phyloP scores from a whole-genome alignment of 2,113 vertebrate genomes.

The Sprattus sprattus region DNA sequence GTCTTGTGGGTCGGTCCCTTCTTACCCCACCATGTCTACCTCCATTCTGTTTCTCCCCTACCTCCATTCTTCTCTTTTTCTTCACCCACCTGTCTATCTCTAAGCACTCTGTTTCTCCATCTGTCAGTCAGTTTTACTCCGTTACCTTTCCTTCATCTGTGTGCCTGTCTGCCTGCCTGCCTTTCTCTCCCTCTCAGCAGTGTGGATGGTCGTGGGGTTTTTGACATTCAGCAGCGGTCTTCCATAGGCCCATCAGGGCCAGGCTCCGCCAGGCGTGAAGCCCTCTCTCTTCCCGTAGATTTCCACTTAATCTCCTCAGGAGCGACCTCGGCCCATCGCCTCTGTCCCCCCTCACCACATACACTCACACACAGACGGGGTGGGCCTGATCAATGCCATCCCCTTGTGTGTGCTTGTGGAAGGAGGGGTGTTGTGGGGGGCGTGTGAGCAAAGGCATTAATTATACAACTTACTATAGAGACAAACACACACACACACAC shows the following conservation, averaged over 20 bases:
- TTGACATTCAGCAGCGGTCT: slow-evolving; percentile 55
- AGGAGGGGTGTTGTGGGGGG: neutral
- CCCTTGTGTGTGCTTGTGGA: neutral
- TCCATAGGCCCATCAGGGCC: slow-evolving; percentile 48
- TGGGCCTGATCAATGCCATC: slow-evolving; percentile 56
- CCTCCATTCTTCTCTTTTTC: neutral
- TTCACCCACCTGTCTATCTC: neutral
- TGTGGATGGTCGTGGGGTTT: slow-evolving; percentile 45
- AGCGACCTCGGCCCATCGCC: slow-evolving; percentile 49
- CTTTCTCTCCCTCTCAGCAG: slow-evolving; percentile 34
- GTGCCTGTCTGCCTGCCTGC: too few species aligned
- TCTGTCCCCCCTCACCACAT: slow-evolving; percentile 40
- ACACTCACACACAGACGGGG: neutral
- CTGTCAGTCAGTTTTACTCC: neutral
- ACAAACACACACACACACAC: neutral
- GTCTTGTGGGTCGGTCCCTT: too few species aligned
- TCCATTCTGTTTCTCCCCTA: neutral
- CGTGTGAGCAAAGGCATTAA: slow-evolving; percentile 58
- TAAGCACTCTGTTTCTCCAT: neutral
- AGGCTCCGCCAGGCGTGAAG: slow-evolving; percentile 49
- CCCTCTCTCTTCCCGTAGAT: slow-evolving; percentile 39
- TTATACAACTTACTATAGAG: slow-evolving; percentile 32
- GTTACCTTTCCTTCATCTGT: neutral
- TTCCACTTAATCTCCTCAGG: slow-evolving; percentile 55
- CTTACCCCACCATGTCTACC: neutral